A percentile compares a stretch with the other conserved stretches of the same genome.
Evolutionary conservation across 2,113 vertebrate genomes (phyloP).

Genomic region (Bubo scandiacus): DNA sequence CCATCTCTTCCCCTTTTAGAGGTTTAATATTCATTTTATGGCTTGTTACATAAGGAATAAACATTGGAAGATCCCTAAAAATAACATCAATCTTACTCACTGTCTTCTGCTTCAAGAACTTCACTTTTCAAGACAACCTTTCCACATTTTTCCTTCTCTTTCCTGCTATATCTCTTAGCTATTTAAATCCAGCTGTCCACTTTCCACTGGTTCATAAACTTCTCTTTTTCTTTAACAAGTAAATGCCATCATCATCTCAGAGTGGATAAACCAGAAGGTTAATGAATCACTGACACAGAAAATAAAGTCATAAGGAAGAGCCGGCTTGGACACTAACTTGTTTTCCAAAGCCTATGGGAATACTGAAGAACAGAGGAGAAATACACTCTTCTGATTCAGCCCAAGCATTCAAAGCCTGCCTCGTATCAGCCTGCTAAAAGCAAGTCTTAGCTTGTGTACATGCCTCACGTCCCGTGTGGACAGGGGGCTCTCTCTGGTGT

Average conservation of each 20-base stretch:
- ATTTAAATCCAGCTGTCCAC: not conserved
- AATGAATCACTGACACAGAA: not conserved
- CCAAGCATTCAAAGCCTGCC: not conserved
- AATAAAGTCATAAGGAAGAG: not conserved
- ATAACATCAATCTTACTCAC: not conserved
- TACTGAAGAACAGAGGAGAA: not conserved
- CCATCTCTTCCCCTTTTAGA: not conserved
- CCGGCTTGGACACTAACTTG: not conserved
- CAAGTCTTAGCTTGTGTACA: not conserved
- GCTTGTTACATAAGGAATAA: not conserved
- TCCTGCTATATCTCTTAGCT: not conserved
- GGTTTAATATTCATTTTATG: not conserved
- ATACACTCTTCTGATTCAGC: fast-evolving
- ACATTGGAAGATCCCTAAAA: not conserved
- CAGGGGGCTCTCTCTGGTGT: not conserved
- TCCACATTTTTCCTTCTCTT: not conserved
- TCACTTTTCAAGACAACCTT: not conserved
- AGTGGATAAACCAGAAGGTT: not conserved
- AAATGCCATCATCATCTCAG: not conserved
- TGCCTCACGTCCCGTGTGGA: fast-evolving
- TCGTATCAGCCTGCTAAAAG: not conserved
- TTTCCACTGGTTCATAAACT: not conserved
- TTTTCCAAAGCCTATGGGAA: not conserved
- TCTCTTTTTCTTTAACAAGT: not conserved
- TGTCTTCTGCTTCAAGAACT: not conserved